Evolutionary conservation across 2,888 invertebrate genomes (phyloP), one percentile per base, ranked within the genome.

Genomic region (Zhuqinia jingwanae): DNA sequence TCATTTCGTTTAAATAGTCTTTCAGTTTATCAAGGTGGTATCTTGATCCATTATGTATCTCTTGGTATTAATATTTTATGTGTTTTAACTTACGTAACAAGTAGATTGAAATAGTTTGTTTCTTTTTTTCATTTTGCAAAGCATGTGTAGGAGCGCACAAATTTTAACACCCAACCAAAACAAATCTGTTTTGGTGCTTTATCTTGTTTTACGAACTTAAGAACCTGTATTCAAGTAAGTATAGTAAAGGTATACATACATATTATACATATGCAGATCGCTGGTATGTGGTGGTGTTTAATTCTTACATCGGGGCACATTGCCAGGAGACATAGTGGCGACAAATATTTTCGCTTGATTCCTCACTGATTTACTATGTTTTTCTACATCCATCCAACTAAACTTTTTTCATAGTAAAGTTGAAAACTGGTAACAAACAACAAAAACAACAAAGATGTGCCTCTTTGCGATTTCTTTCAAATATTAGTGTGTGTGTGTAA

Each of bases 321-420:
- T 86, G 86, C 86, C 86, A 86, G 81, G 81, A 86, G 86, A 86
- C 86, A 86, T 58, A 70, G 81, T 81, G 86, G 86, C 86, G 86
- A 81, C 86, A 86, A 86, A 81, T 81, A 77, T 81, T 81, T 81
- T 81, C 42, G 68, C 58, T 76, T 50, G 76, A 25, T 78, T 85
- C 22, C 17, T 50, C 8, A 25, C 45, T 70, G 47, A 70, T 70
- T 70, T 70, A 70, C 50, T 80, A 68, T 56, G 50, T 36, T 36
- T 36, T 36, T 36, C n/a, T 36, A 36, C 8, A 36, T 36, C 8
- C 36, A 36, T 36, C 36, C 36, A 13, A 13, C 13, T 27, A 47
- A 70, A 70, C 25, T n/a, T 45, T 70, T 47, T 70, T 47, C 70
- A 70, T 70, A n/a, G 25, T 60, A 2, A 8, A 27, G 1, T 11